phyloP scores from a whole-genome alignment of 2,888 invertebrate species.

The Apoda limacodes region DNA sequence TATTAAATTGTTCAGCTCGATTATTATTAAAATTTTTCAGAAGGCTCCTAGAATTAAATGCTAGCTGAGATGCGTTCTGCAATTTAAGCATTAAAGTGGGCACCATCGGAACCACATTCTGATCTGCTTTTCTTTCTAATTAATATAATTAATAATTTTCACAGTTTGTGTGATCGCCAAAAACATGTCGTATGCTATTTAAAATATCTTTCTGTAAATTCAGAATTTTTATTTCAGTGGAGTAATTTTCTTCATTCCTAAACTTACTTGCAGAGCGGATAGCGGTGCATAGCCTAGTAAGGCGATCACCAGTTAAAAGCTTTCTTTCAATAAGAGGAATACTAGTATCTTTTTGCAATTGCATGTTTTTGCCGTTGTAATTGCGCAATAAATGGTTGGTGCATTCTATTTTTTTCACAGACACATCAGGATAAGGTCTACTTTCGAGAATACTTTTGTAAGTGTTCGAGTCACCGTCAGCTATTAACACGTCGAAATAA shows the following conservation, averaged over 20 bases:
- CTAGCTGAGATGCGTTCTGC: slow-evolving; percentile 3
- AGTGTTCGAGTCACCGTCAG: slow-evolving; percentile 14
- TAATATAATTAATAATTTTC: no score
- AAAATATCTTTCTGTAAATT: slow-evolving; percentile 5
- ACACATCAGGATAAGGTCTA: slow-evolving; percentile 11
- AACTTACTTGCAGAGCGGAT: slow-evolving; percentile 19
- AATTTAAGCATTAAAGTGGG: slow-evolving; percentile 3
- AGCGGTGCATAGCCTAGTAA: slow-evolving; percentile 19
- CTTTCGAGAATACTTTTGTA: slow-evolving; percentile 17
- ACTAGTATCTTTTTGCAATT: slow-evolving; percentile 1
- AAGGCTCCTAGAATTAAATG: no score
- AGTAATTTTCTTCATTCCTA: slow-evolving; percentile 1
- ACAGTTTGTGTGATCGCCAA: no score
- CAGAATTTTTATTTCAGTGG: slow-evolving; percentile 1
- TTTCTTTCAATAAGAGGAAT: slow-evolving; percentile 4
- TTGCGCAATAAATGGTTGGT: slow-evolving; percentile 3
- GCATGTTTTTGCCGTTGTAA: not conserved
- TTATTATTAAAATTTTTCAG: no score
- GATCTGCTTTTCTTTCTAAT: slow-evolving; percentile 5
- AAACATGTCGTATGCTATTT: no score
- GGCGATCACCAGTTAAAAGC: slow-evolving; percentile 15
- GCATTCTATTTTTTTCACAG: slow-evolving; percentile 12
- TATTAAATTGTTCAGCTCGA: no score
- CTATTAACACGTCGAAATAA: slow-evolving; percentile 14
- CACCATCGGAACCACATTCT: slow-evolving; percentile 1